phyloP scores from a whole-genome alignment of 2,113 vertebrate species.

The Caracal caracal region DNA sequence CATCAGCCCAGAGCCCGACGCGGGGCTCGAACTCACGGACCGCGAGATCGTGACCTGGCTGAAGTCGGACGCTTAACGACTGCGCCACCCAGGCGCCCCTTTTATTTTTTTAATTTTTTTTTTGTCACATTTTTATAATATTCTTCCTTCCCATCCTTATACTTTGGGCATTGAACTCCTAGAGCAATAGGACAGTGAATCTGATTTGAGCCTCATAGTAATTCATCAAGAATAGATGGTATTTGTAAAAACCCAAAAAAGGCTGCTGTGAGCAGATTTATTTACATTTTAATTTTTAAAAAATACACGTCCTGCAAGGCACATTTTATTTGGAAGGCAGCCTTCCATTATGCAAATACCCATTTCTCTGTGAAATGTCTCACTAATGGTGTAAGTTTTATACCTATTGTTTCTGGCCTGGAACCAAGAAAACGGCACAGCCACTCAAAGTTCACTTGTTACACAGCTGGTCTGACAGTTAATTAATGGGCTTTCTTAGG shows the following conservation, averaged over 20 bases:
- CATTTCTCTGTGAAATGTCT: conserved; percentile 45
- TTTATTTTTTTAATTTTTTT: no score
- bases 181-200: not conserved
- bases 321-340: not conserved
- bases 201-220: not conserved
- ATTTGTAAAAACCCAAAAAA: not conserved
- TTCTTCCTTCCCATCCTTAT: not conserved
- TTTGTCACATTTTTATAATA: not conserved
- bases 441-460: conserved; percentile 54
- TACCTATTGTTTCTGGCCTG: conserved; percentile 53
- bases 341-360: not conserved
- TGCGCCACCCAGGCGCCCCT: not conserved
- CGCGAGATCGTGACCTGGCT: no score
- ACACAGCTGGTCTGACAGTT: conserved; percentile 63
- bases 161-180: not conserved
- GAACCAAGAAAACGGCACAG: conserved; percentile 62
- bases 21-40: no score
- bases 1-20: no score
- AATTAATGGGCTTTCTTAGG: conserved; percentile 64
- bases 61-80: no score
- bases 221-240: not conserved
- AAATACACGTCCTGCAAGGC: not conserved
- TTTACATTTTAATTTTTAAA: conserved; percentile 10
- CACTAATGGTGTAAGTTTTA: not conserved
- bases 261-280: not conserved